phyloP scores from a whole-genome alignment of 2,797 vertebrate species.

The Notolepis coatsorum region DNA sequence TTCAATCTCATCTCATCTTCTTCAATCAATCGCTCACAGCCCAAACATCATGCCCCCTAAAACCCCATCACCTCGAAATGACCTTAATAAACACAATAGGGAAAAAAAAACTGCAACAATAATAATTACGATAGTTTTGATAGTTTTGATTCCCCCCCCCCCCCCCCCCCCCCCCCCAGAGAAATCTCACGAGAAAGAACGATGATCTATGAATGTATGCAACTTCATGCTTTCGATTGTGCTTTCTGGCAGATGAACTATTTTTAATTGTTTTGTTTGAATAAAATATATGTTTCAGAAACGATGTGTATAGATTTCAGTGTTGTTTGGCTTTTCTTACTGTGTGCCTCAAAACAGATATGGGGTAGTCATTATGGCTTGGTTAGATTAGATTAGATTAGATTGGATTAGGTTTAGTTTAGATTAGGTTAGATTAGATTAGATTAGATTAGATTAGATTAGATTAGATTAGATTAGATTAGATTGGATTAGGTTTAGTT shows the following conservation, averaged over 20 bases:
- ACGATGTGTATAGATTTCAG: conserved; percentile 40
- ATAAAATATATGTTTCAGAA: conserved; percentile 89
- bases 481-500: too few species aligned
- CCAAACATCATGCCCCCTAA: conserved; percentile 11
- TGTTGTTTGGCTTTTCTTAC: too few species aligned
- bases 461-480: too few species aligned
- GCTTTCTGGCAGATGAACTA: conserved; percentile 76
- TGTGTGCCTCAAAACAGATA: background rate
- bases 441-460: too few species aligned
- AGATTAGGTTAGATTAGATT: too few species aligned
- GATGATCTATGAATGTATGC: conserved; percentile 78
- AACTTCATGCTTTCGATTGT: conserved; percentile 68
- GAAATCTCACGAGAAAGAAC: conserved; percentile 66
- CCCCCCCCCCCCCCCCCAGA: too few species aligned
- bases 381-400: too few species aligned
- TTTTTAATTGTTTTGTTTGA: conserved; percentile 89
- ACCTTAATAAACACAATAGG: conserved; percentile 82
- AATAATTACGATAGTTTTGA: conserved; percentile 40
- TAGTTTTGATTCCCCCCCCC: conserved; percentile 53
- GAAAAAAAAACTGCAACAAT: conserved; percentile 12
- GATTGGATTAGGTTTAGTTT: too few species aligned
- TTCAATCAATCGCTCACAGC: too few species aligned
- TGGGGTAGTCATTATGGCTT: background rate
- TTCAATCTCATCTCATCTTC: background rate
- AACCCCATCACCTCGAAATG: conserved; percentile 52